These are phyloP conservation scores for Thecophora atra DNA, from an alignment of 2,888 invertebrate species.

Conservation along the genomic window DNA sequence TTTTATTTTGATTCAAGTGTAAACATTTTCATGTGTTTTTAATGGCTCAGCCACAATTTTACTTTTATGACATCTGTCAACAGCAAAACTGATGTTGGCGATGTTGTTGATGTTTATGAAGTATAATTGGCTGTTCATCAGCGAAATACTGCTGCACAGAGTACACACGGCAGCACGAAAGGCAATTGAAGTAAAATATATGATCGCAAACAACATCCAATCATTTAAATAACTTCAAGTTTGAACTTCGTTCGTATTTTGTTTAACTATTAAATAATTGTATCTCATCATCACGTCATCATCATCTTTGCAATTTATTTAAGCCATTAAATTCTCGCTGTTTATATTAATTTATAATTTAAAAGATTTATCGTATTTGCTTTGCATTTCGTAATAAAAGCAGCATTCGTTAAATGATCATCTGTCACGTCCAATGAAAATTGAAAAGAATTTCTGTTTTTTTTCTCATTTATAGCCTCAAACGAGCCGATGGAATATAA, in stretches of 20 bases:
- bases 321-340: no score
- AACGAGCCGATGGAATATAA: neutral
- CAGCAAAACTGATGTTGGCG: no score
- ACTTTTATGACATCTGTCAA: neutral
- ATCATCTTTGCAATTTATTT: no score
- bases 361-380: no score
- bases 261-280: no score
- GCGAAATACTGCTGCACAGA: neutral
- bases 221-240: no score
- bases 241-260: no score
- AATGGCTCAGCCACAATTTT: neutral
- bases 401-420: no score
- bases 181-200: neutral
- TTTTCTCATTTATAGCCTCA: constrained; percentile 8
- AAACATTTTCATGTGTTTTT: neutral
- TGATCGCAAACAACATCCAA: neutral
- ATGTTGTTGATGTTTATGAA: neutral
- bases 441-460: neutral
- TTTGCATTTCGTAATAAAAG: no score
- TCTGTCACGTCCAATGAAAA: no score
- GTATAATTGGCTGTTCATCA: constrained; percentile 4
- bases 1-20: neutral
- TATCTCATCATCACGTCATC: no score
- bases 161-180: neutral
- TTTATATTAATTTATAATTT: no score